Conservation (phyloP, 2,888 invertebrate species). For the Ischnura elegans region DNA sequence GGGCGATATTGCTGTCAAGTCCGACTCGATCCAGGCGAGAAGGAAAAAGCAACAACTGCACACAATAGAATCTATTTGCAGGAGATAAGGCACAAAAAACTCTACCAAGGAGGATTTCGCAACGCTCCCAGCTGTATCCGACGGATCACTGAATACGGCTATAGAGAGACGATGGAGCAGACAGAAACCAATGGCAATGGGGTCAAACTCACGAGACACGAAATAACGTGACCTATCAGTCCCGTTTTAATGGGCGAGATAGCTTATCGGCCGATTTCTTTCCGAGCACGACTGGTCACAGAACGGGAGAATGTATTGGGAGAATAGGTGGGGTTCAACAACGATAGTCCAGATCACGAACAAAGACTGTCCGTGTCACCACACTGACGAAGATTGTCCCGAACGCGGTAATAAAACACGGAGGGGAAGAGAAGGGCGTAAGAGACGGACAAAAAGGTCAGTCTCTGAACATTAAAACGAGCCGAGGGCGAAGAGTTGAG, state of each 20-base stretch:
- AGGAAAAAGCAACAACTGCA: neutral
- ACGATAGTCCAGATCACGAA: neutral
- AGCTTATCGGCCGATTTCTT: neutral
- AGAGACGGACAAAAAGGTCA: neutral
- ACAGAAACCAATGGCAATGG: neutral
- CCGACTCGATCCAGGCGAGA: neutral
- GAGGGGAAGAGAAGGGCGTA: neutral
- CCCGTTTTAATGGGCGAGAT: neutral
- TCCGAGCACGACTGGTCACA: neutral
- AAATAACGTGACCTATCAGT: slow-evolving; percentile 1
- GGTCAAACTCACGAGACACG: neutral
- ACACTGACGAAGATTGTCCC: neutral
- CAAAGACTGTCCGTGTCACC: neutral
- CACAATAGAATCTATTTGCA: neutral
- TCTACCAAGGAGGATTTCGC: neutral
- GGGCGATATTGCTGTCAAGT: neutral
- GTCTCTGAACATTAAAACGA: neutral
- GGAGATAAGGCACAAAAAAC: neutral
- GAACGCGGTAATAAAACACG: neutral
- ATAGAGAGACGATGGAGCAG: neutral
- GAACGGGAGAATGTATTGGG: too few species aligned
- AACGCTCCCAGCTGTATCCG: neutral
- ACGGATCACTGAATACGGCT: neutral
- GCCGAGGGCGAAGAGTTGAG: neutral
- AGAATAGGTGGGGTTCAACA: neutral